Evolutionary conservation across 1,140 invertebrate genomes (phyloP), one percentile per base, ranked within the genome.

Genomic region (Epicauta chinensis): DNA sequence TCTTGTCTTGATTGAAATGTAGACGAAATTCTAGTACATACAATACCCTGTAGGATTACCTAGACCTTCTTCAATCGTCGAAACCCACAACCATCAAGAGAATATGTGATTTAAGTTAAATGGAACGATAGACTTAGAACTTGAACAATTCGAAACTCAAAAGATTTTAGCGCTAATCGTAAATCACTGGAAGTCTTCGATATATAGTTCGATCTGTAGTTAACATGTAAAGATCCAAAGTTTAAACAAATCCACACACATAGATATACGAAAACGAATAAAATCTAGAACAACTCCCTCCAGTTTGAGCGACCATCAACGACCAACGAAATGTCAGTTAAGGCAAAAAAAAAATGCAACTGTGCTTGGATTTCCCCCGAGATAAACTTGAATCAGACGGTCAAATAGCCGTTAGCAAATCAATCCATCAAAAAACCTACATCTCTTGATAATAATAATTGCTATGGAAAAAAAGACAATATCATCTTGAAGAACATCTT

Each of bases 301-400:
- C 16, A 36, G 44, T 32, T 36, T 41, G 51, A 23, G 7, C 7
- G 23, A 5, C 23, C 45, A 42, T 53, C 51, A 53, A n/a, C n/a
- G 42, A 45, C 41, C 30, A 31, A 42, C 17, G 32, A 53, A 53
- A 35, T 53, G 51, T 53, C 51, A 53, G 31, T n/a, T n/a, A 41
- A 44, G 36, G 50, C 44, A 53, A 35, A 42, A 36, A 53, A 23
- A 7, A 1, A 23, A 23, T 7, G 17, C 51, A 35, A 45, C 42
- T 14, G 41, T 41, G 30, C 29, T 37, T 39, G 51, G 30, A 53
- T 53, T 53, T 53, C 51, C 51, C 51, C 16, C 9, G 51, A 38
- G 51, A 16, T 30, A 35, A 15, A 35, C 34, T 11, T 16, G 41
- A 42, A 37, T 43, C 44, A 41, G 44, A 47, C 41, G 44, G 47